phyloP scores from a whole-genome alignment of 2,113 vertebrate species.

The Todiramphus saurophagus region DNA sequence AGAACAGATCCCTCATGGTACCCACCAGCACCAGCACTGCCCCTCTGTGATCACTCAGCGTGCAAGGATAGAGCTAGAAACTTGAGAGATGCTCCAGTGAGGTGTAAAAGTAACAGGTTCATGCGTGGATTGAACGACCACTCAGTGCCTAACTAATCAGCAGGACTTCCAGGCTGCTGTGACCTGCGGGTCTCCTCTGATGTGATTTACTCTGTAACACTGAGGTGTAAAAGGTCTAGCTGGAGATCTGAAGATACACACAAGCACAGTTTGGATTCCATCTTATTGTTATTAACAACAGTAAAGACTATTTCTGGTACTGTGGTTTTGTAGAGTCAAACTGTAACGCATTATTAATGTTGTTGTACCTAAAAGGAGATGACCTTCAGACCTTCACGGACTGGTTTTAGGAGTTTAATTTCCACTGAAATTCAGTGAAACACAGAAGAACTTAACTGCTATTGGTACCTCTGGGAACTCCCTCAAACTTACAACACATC shows the following conservation, averaged over 20 bases:
- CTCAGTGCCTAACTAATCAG: neutral
- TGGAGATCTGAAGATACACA: neutral
- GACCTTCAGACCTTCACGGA: neutral
- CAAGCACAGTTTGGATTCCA: rapidly evolving
- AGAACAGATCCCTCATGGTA: neutral
- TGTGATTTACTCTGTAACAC: neutral
- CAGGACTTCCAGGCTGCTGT: neutral
- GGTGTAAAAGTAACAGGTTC: neutral
- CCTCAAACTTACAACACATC: neutral
- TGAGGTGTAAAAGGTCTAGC: neutral
- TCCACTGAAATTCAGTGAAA: neutral
- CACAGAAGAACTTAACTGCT: neutral
- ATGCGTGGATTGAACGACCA: neutral
- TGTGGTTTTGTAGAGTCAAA: neutral
- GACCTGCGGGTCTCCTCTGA: neutral
- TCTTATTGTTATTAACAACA: neutral
- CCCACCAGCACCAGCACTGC: neutral
- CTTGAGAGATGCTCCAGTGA: neutral
- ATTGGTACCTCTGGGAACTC: neutral
- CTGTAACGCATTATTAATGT: neutral
- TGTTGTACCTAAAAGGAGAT: neutral
- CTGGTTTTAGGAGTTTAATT: neutral
- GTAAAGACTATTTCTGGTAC: neutral
- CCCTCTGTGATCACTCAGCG: neutral
- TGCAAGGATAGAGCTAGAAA: neutral